A percentile compares a stretch with the other conserved stretches of the same genome.
These are phyloP conservation scores for Carassius carassius DNA, from an alignment of 2,113 vertebrate genomes.

Conservation along the genomic window DNA sequence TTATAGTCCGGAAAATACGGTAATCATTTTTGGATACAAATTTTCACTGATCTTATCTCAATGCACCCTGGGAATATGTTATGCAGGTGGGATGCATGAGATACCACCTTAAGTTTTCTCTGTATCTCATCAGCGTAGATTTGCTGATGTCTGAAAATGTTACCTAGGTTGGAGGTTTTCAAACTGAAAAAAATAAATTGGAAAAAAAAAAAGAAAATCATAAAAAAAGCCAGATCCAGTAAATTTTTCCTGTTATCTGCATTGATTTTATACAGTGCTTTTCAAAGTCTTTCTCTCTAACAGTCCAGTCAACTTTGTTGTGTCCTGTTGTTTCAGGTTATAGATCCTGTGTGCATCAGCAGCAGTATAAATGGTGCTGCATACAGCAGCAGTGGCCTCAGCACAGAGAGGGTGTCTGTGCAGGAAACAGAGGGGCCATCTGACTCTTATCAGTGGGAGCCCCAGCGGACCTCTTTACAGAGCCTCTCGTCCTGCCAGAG, in stretches of 20 bases:
- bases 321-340: conserved; percentile 48
- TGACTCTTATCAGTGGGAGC: background rate
- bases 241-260: background rate
- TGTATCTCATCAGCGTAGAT: background rate
- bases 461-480: background rate
- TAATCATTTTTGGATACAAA: background rate
- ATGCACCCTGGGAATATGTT: no score
- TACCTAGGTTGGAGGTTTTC: background rate
- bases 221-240: no score
- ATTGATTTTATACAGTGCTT: background rate
- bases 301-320: background rate
- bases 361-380: conserved; percentile 59
- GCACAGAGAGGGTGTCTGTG: conserved; percentile 65
- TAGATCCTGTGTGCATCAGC: conserved; percentile 55
- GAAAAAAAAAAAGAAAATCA: no score
- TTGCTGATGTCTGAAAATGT: background rate
- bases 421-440: conserved; percentile 55
- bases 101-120: background rate
- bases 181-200: background rate
- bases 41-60: background rate
- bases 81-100: no score
- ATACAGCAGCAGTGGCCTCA: background rate
- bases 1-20: no score
- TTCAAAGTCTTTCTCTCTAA: background rate
- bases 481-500: conserved; percentile 24